Evolutionary conservation across 2,888 invertebrate species (phyloP), one percentile per base, ranked within the genome.

Genomic region (Neoascia interrupta): DNA sequence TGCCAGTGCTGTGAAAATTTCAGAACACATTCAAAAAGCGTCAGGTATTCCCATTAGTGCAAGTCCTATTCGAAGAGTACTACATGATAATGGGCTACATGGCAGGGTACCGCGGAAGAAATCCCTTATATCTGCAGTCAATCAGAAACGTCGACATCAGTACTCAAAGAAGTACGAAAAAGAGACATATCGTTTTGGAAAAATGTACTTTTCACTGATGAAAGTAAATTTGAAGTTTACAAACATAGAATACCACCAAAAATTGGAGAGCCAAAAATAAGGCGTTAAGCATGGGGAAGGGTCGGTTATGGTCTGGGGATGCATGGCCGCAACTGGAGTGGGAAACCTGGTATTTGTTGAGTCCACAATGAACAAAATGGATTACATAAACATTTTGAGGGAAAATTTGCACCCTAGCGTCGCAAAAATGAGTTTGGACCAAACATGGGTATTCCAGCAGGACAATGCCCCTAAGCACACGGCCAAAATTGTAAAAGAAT

Each of bases 281-380:
- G n/a, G n/a, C n/a, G n/a, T n/a, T n/a, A n/a, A n/a, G n/a, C n/a
- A n/a, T n/a, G n/a, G n/a, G n/a, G n/a, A n/a, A n/a, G n/a, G n/a
- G n/a, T n/a, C n/a, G n/a, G n/a, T n/a, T n/a, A 39, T 39, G 39
- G 39, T 39, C 5, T 39, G 34, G 49, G 31, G 49, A 28, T 49
- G 49, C 49, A 49, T 49, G 15, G 16, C 28, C 10, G 49, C 16
- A 31, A 13, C 45, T 26, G 49, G 16, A 31, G 31, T 10, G 31
- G 31, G 49, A 49, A 49, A 49, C 16, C 49, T 26, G 6, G 6
- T 49, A 16, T 49, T 49, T 31, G 18, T 28, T 28, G 49, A 49
- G 16, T 49, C 49, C 15, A 49, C 31, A 16, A 31, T 28, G 49
- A 49, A 31, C 31, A 49, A 31, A 13, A 31, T 31, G 11, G 49